Evolutionary conservation across 2,797 vertebrate species (phyloP), one percentile per base, ranked within the genome.

Genomic region (Enteromius trimaculatus): DNA sequence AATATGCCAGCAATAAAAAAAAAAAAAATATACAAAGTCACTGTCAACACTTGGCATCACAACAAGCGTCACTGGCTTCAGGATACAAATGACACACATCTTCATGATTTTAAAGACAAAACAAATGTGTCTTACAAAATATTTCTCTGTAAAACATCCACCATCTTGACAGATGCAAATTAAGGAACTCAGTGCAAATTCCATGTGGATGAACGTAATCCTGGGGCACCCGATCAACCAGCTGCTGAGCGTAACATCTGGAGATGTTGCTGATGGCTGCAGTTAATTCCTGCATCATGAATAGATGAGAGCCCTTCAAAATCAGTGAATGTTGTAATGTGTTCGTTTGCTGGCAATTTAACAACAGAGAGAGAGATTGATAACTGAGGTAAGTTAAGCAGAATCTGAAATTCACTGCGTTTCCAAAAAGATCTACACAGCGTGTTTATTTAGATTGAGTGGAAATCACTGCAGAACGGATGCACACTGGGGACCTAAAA

Each of bases 401-500:
- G 5, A n/a, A 65, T 77, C 39, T 42, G 39, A 42, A 42, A 62
- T 77, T 19, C 8, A 71, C 14, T n/a, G 11, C 6, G 23, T 37
- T 26, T 65, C 49, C 5, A 16, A 53, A 58, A 58, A 39, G 14
- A 14, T 66, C 65, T 64, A 37, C 37, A 49, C 53, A 31, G 79
- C 53, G 72, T 62, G 29, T 72, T 60, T 72, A 62, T 81, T 55
- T 72, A 72, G 53, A 62, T 26, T 72, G 7, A 77, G 60, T 34
- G 21, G 34, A 82, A 74, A 65, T 85, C 76, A 80, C 65, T 84
- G 70, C 79, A 85, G 79, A 71, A 70, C 4, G 19, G 69, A 85
- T 84, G 83, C 80, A 84, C 42, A 23, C 58, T 62, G 55, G 75
- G 66, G 86, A 88, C 81, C 75, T 85, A 81, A 84, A 89, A 82